phyloP scores from a whole-genome alignment of 2,888 invertebrate genomes.

The Apodemia mormo region DNA sequence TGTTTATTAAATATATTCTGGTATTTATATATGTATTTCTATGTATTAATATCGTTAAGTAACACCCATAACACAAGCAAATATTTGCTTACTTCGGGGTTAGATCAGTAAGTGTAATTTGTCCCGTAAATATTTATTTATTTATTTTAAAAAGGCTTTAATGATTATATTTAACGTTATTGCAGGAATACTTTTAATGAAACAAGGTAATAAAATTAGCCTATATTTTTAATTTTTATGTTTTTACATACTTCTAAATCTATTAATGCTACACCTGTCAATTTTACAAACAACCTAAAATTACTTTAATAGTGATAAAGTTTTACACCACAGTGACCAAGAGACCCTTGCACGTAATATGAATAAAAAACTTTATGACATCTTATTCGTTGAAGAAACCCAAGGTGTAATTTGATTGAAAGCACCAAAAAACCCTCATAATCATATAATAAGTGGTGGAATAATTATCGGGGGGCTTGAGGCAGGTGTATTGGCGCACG shows the following conservation, averaged over 20 bases:
- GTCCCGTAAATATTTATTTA: too few relatives aligned
- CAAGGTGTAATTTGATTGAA: constrained; percentile 82
- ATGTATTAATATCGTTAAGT: too few relatives aligned
- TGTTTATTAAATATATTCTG: too few relatives aligned
- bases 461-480: constrained; percentile 75
- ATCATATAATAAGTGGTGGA: constrained; percentile 80
- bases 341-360: constrained; percentile 49
- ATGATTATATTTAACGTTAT: too few relatives aligned
- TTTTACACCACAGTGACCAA: constrained; percentile 64
- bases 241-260: constrained; percentile 29
- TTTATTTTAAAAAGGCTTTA: too few relatives aligned
- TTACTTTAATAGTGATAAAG: constrained; percentile 42
- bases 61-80: too few relatives aligned
- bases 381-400: constrained; percentile 74
- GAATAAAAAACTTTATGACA: constrained; percentile 75
- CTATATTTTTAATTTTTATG: too few relatives aligned
- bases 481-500: constrained; percentile 71
- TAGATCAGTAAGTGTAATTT: too few relatives aligned
- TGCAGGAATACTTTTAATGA: too few relatives aligned
- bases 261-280: constrained; percentile 33
- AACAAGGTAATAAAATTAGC: too few relatives aligned
- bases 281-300: constrained; percentile 32
- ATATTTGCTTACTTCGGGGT: too few relatives aligned
- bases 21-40: too few relatives aligned
- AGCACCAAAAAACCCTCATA: constrained; percentile 81